These are phyloP conservation scores for Sipha flava DNA, from an alignment of 1,140 invertebrate genomes.

Conservation along the genomic window DNA sequence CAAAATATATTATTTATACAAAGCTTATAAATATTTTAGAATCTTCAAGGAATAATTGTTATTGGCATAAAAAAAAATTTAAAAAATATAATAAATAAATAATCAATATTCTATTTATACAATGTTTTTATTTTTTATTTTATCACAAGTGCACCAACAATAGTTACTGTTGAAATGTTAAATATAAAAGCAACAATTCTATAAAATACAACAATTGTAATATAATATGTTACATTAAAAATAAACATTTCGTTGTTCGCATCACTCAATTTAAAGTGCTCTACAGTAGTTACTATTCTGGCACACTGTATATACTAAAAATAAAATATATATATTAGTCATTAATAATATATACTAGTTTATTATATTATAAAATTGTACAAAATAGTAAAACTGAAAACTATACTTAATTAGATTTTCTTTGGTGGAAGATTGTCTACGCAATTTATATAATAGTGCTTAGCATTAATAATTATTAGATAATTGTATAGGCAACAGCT, in stretches of 20 bases:
- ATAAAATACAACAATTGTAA: background rate
- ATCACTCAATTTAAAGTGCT: background rate
- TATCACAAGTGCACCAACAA: slow-evolving; percentile 15
- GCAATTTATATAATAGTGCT: slow-evolving; percentile 2
- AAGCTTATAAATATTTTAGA: background rate
- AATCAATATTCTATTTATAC: background rate
- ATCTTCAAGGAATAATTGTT: background rate
- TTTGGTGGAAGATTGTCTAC: slow-evolving; percentile 20
- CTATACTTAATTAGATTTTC: slow-evolving; percentile 16
- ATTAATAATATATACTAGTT: background rate
- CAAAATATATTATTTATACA: too few relatives aligned
- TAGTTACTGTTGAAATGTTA: background rate
- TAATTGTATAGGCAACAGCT: background rate
- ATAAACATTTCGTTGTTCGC: background rate
- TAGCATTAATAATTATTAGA: slow-evolving; percentile 18
- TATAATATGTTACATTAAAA: background rate
- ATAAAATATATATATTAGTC: slow-evolving; percentile 13
- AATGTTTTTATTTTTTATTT: background rate
- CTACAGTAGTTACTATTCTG: background rate
- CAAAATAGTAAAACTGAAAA: slow-evolving; percentile 19
- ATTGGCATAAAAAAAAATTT: too few relatives aligned
- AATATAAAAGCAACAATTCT: background rate
- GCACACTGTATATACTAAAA: slow-evolving; percentile 24
- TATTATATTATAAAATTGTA: slow-evolving; percentile 25
- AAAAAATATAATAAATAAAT: background rate